phyloP scores from a whole-genome alignment of 2,888 invertebrate species.

The Atethmia centrago region DNA sequence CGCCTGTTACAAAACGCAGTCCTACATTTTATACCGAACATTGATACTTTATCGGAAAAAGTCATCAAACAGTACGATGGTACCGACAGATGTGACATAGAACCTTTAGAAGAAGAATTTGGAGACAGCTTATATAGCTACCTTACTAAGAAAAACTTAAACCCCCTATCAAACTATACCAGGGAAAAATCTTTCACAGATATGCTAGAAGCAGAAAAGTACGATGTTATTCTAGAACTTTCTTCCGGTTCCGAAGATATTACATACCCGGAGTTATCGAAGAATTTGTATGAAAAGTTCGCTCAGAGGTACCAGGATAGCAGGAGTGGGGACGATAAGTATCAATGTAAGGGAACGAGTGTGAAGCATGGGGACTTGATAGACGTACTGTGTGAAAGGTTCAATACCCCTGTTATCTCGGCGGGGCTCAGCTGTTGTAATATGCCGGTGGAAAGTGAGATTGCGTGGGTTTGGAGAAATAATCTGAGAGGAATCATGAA shows the following conservation, averaged over 20 bases:
- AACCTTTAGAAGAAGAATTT: constrained; percentile 90
- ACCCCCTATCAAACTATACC: constrained; percentile 83
- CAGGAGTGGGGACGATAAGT: constrained; percentile 79
- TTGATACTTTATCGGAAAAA: constrained; percentile 81
- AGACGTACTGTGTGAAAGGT: constrained; percentile 91
- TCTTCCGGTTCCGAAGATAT: constrained; percentile 94
- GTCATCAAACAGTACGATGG: constrained; percentile 77
- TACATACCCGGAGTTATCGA: constrained; percentile 84
- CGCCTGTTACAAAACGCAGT: constrained; percentile 93
- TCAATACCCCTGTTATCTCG: constrained; percentile 92
- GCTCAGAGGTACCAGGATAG: constrained; percentile 86
- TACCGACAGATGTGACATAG: constrained; percentile 79
- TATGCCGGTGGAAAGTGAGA: constrained; percentile 92
- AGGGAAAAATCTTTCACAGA: constrained; percentile 92
- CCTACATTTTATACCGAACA: constrained; percentile 94
- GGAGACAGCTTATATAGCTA: constrained; percentile 91
- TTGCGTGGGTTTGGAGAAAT: constrained; percentile 94
- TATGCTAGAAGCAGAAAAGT: constrained; percentile 92
- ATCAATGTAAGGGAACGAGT: constrained; percentile 75
- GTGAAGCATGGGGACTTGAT: constrained; percentile 87
- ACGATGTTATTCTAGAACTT: constrained; percentile 93
- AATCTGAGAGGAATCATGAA: constrained; percentile 92
- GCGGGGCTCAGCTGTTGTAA: constrained; percentile 95
- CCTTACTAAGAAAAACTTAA: constrained; percentile 82
- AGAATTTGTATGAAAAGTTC: constrained; percentile 86